Base-by-base conservation (phyloP, 92 coral and sea anemone genomes). In the Umimayanthus chanpuru region DNA sequence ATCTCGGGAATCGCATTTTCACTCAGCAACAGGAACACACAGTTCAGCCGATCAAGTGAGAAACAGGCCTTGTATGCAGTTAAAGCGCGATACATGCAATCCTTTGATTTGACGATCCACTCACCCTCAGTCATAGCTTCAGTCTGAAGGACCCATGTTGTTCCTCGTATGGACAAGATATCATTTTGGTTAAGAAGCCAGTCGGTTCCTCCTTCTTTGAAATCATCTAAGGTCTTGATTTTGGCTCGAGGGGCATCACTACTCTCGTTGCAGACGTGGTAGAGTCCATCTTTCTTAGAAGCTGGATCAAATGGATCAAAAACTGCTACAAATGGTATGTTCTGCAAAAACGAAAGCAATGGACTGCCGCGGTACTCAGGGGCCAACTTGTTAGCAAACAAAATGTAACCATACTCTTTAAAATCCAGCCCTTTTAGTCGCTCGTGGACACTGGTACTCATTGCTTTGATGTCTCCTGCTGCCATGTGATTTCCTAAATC, bases 301-400 rank as follows among this genome's bases (percentile, higher is more conserved):
- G 88, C 58, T 47, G 73, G 61, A 26, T 92, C 95, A 40, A 92
- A 92, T 73, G 86, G 79, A 29, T 92, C 94, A 36, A 92, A 92
- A 25, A 92, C 94, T 0, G 92, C 90, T 32, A 85, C n/a, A 82
- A 90, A 92, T 28, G 94, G 94, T 32, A 92, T 90, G 85, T 86
- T 92, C 61, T 88, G 89, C 28, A 92, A 89, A 49, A 92, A 92
- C 0, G 94, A 56, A 77, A 92, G 64, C 18, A 39, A 75, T 43
- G 89, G 84, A 6, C 87, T 90, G 30, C 89, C 83, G 77, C 95
- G 74, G 83, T 93, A 85, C 38, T 88, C 85, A 9, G 91, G 79
- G 28, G 92, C 88, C 7, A 93, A 14, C 86, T 90, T 93, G 77
- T 88, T 90, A 7, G 95, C 93, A 11, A 93, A 47, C 64, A 93